phyloP scores from a whole-genome alignment of 2,797 vertebrate species.

The Propithecus deckenii region DNA sequence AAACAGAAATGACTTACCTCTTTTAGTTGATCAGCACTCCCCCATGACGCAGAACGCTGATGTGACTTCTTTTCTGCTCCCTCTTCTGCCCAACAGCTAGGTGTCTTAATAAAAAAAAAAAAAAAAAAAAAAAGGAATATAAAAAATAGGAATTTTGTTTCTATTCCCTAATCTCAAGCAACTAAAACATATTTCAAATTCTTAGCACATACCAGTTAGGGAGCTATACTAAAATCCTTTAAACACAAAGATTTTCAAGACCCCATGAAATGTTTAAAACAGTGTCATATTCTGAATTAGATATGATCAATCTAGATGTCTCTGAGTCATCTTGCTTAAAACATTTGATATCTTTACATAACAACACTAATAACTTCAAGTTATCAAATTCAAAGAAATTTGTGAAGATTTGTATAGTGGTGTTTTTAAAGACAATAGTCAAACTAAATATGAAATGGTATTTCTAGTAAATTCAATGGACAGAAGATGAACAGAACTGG shows the following conservation, averaged over 20 bases:
- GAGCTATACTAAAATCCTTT: constrained; percentile 3
- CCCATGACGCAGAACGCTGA: constrained; percentile 97
- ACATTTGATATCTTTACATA: background rate
- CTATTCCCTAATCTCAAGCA: background rate
- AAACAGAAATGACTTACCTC: constrained; percentile 88
- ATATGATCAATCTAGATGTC: background rate
- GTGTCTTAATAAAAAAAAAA: constrained; percentile 88
- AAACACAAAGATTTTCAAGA: constrained; percentile 7
- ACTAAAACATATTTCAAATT: constrained; percentile 25
- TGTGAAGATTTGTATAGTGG: background rate
- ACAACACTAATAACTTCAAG: constrained; percentile 27
- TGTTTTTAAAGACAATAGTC: background rate
- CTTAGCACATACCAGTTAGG: background rate
- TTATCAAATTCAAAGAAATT: constrained; percentile 13
- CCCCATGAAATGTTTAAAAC: background rate
- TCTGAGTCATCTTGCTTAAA: constrained; percentile 31
- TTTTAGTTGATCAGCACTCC: constrained; percentile 96
- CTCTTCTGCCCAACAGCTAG: constrained; percentile 95
- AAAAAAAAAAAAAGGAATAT: constrained; percentile 37
- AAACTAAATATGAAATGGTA: constrained; percentile 35
- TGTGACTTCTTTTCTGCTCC: constrained; percentile 91
- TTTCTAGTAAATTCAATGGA: constrained; percentile 8
- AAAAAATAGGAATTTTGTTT: background rate
- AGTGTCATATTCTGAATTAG: constrained; percentile 37
- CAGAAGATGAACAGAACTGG: background rate